Evolutionary conservation across 1,140 invertebrate genomes (phyloP), one percentile per base, ranked within the genome.

Genomic region (Lepidotrigona ventralis): DNA sequence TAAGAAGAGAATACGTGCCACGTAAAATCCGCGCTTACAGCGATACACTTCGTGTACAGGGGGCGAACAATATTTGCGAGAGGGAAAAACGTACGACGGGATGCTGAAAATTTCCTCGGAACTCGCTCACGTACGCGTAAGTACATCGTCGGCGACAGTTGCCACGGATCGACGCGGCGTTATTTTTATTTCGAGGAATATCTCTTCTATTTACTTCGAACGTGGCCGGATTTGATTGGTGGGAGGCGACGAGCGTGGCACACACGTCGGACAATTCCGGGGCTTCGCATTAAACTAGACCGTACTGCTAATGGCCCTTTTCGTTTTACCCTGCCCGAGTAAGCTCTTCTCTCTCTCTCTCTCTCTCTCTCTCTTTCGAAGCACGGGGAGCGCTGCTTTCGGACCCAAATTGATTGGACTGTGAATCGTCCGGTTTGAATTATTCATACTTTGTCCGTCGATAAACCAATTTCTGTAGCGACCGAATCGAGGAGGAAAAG

Each of bases 391-490:
- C 78, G 77, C 79, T 88, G 86, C 90, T 87, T 89, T 91, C 86
- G 87, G 85, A 87, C 89, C 86, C 89, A 90, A 91, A 92, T 91
- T 93, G 92, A 93, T 93, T 93, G 92, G 91, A 86, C 91, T 90
- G 89, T 88, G 90, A 92, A 92, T 89, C 90, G 91, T 90, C 85
- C 90, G 88, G 87, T 78, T 86, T 94, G 93, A 94, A 94, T 94
- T 91, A 94, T 94, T 93, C 93, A 94, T 93, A 89, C 90, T 90
- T 92, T 90, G 85, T 83, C 83, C 80, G 81, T 78, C 82, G 86
- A 89, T 90, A 91, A 91, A 90, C 88, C 89, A 90, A 91, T 91
- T 91, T 91, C 86, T 87, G 71, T 63, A n/a, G 58, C 78, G 79
- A 68, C 53, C 83, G 87, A 90, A 86, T 88, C 87, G 81, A 84